Evolutionary conservation across 1,140 invertebrate genomes (phyloP).

Genomic region (Melanaphis sacchari): DNA sequence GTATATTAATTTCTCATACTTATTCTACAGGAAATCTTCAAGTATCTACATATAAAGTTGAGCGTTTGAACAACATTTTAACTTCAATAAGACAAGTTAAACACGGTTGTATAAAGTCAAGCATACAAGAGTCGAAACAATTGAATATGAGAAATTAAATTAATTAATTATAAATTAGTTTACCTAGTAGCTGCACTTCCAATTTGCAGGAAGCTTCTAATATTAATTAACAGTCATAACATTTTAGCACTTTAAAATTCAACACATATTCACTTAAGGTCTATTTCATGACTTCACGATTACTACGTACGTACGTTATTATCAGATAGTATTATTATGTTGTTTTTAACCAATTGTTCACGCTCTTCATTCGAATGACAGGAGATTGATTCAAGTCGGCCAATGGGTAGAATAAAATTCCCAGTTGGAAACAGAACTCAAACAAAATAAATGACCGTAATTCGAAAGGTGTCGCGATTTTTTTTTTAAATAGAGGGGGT

Average conservation of each 20-base stretch:
- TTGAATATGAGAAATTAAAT: slow-evolving; percentile 50
- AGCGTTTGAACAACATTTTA: slow-evolving; percentile 41
- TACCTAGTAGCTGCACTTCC: slow-evolving; percentile 1
- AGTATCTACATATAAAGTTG: slow-evolving; percentile 14
- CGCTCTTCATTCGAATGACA: not conserved
- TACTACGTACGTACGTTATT: not conserved
- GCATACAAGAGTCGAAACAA: slow-evolving; percentile 20
- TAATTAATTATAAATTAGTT: slow-evolving; percentile 48
- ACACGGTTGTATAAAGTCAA: slow-evolving; percentile 33
- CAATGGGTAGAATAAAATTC: not conserved
- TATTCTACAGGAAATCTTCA: not conserved
- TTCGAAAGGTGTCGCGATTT: slow-evolving; percentile 36
- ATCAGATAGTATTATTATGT: not conserved
- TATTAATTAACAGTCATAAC: slow-evolving; percentile 28
- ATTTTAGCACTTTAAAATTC: slow-evolving; percentile 23
- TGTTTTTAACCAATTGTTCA: not conserved
- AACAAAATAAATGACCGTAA: not conserved
- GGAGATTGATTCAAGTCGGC: slow-evolving; percentile 1
- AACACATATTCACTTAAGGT: not conserved
- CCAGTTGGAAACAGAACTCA: not conserved
- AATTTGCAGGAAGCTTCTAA: not conserved
- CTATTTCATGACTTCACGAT: not conserved
- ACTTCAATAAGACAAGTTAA: slow-evolving; percentile 49
- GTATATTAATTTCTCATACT: slow-evolving; percentile 48
- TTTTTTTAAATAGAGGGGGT: not conserved